A percentile compares a stretch with the other conserved stretches of the same genome.
Evolutionary conservation across 2,113 vertebrate species (phyloP).

Genomic region (Pogona vitticeps): DNA sequence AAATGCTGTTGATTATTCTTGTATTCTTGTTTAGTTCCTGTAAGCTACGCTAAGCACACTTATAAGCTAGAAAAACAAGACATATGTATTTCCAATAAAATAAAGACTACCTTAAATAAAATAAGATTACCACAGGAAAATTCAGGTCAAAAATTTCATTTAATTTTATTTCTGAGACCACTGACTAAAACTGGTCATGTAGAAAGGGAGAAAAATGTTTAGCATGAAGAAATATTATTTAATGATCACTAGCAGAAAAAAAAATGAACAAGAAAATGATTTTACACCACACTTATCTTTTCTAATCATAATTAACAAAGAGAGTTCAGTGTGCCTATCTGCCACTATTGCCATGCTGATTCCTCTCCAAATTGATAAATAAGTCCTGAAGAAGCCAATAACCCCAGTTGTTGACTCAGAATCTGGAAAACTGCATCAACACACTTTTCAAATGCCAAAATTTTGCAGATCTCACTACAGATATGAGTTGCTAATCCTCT

Average conservation of each 20-base stretch:
- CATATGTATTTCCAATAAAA: neutral
- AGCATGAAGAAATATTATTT: neutral
- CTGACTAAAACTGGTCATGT: neutral
- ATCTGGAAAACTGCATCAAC: slow-evolving; percentile 22
- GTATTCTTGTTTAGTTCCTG: neutral
- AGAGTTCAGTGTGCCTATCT: neutral
- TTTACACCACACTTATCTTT: neutral
- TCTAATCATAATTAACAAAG: neutral
- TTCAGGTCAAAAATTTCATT: neutral
- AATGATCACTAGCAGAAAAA: neutral
- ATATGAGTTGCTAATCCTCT: slow-evolving; percentile 7
- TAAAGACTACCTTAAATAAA: neutral
- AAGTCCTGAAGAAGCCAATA: neutral
- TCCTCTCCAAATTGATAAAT: neutral
- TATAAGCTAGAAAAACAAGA: neutral
- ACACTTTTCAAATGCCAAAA: neutral
- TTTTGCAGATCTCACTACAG: neutral
- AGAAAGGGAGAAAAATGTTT: neutral
- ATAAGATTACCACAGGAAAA: neutral
- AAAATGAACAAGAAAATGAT: neutral
- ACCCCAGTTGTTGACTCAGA: slow-evolving; percentile 54
- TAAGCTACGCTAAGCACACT: neutral
- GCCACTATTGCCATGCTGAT: slow-evolving; percentile 3
- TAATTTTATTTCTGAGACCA: neutral
- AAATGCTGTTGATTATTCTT: neutral